Evolutionary conservation across 2,113 vertebrate species (phyloP).

Genomic region (Oxygymnocypris stewartii): DNA sequence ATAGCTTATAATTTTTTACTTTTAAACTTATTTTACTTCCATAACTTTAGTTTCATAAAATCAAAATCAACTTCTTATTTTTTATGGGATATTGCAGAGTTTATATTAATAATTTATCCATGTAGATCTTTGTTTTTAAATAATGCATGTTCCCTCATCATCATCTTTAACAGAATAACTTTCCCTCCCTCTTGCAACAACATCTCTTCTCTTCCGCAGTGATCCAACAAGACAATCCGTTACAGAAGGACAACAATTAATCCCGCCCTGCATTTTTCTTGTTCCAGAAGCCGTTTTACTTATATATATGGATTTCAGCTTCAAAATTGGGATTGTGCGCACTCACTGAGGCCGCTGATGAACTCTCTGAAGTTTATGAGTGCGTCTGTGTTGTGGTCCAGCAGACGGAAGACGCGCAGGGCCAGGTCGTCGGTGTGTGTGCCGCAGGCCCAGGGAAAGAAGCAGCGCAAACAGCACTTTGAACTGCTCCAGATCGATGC

Average conservation of each 20-base stretch:
- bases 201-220: too few relatives aligned
- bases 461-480: slow-evolving; percentile 88
- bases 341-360: slow-evolving; percentile 88
- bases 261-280: too few relatives aligned
- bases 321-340: not conserved
- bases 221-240: too few relatives aligned
- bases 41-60: too few relatives aligned
- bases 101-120: too few relatives aligned
- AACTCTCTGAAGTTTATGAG: slow-evolving; percentile 98
- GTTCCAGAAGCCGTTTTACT: not conserved
- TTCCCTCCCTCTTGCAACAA: too few relatives aligned
- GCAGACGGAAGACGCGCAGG: slow-evolving; percentile 84
- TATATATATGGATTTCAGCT: not conserved
- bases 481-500: slow-evolving; percentile 96
- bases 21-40: not conserved
- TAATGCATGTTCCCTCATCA: too few relatives aligned
- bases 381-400: slow-evolving; percentile 90
- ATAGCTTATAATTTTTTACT: not conserved
- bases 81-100: too few relatives aligned
- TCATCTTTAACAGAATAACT: too few relatives aligned
- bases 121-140: too few relatives aligned
- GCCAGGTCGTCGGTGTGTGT: slow-evolving; percentile 86
- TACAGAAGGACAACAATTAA: too few relatives aligned
- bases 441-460: slow-evolving; percentile 92
- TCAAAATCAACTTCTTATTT: too few relatives aligned